Conservation (phyloP, 2,888 invertebrate genomes). For the Caradrina clavipalpis region DNA sequence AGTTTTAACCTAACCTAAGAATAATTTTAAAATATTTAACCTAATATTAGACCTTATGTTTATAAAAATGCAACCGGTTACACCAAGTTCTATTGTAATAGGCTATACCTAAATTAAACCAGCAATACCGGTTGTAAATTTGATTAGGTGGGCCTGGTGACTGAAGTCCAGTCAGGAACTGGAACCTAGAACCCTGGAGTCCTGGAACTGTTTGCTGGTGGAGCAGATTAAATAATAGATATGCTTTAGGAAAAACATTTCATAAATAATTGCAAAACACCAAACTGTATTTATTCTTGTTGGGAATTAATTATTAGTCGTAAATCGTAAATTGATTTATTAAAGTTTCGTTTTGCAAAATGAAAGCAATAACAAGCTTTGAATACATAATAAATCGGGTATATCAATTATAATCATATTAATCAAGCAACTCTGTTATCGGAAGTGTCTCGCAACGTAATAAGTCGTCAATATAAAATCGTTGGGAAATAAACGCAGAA, state of each 20-base stretch:
- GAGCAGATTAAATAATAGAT: not conserved
- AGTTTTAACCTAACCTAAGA: too few species aligned
- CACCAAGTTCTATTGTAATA: too few species aligned
- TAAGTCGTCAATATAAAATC: slow-evolving; percentile 40
- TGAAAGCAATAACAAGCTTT: slow-evolving; percentile 34
- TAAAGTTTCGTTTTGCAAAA: slow-evolving; percentile 27
- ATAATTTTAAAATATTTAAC: too few species aligned
- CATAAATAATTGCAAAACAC: not conserved
- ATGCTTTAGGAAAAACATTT: not conserved
- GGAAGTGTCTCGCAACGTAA: slow-evolving; percentile 47
- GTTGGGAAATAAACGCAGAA: slow-evolving; percentile 44
- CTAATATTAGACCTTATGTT: too few species aligned
- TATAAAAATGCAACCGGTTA: too few species aligned
- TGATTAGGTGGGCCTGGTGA: not conserved
- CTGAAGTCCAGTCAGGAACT: too few species aligned
- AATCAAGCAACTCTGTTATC: slow-evolving; percentile 49
- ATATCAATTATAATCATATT: slow-evolving; percentile 57
- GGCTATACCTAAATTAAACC: too few species aligned
- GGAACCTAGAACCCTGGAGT: too few species aligned
- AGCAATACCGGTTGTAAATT: not conserved
- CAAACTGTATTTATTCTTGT: not conserved
- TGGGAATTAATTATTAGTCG: not conserved
- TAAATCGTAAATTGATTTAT: slow-evolving; percentile 16
- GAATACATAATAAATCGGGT: slow-evolving; percentile 46
- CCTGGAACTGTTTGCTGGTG: not conserved